Percentiles rank a stretch among this genome's conserved stretches.
Conservation (phyloP, 2,888 invertebrate species). For the Nowickia ferox region DNA sequence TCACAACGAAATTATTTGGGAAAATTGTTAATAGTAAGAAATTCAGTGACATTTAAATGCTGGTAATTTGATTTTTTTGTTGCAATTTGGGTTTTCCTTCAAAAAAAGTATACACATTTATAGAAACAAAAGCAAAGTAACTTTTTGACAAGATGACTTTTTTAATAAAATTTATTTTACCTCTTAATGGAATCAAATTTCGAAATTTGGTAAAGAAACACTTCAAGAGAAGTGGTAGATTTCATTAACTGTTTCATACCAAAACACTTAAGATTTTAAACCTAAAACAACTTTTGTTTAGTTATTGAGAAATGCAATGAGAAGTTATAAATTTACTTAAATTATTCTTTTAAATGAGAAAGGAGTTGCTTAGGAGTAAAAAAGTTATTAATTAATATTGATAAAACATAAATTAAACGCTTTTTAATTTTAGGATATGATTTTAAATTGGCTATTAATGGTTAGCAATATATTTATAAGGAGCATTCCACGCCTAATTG, state of each 20-base stretch:
- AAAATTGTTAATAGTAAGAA: constrained; percentile 46
- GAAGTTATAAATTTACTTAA: neutral
- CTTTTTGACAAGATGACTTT: constrained; percentile 49
- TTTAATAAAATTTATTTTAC: constrained; percentile 23
- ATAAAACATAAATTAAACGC: too few species aligned
- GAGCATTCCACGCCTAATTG: too few species aligned
- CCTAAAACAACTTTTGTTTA: neutral
- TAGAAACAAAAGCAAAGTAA: neutral
- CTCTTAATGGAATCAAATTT: constrained; percentile 10
- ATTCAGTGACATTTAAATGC: constrained; percentile 52
- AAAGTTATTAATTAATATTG: too few species aligned
- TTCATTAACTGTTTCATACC: neutral
- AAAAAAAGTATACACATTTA: constrained; percentile 9
- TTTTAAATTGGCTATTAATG: too few species aligned
- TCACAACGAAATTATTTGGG: constrained; percentile 40
- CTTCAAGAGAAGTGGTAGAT: neutral
- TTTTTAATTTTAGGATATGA: too few species aligned
- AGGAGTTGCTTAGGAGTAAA: too few species aligned
- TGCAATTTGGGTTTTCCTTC: constrained; percentile 28
- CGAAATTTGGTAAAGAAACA: constrained; percentile 4
- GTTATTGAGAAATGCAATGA: neutral
- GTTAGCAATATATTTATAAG: too few species aligned
- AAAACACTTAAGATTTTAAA: neutral
- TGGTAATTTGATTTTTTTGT: constrained; percentile 42
- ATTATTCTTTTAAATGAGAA: neutral